Evolutionary conservation across 2,113 vertebrate species (phyloP).

Genomic region (Scophthalmus maximus): DNA sequence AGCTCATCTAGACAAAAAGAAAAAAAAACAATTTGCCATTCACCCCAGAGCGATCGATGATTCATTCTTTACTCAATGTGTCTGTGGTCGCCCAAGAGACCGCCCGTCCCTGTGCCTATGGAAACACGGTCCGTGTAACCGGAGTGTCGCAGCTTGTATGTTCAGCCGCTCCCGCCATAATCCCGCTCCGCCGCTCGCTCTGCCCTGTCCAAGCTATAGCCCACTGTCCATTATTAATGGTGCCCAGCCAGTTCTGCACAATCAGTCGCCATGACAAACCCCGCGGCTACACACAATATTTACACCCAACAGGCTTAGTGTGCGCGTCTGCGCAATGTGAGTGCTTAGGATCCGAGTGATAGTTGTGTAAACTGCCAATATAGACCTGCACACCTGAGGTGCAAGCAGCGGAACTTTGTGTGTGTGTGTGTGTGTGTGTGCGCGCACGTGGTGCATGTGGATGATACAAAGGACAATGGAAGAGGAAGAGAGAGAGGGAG

Average conservation of each 20-base stretch:
- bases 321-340: conserved; percentile 19
- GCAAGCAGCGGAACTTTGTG: conserved; percentile 19
- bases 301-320: conserved; percentile 43
- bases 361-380: conserved; percentile 21
- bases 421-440: neutral
- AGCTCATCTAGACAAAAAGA: neutral
- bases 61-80: neutral
- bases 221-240: conserved; percentile 35
- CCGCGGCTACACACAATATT: conserved; percentile 44
- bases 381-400: neutral
- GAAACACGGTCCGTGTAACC: conserved; percentile 20
- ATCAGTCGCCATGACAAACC: conserved; percentile 32
- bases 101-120: neutral
- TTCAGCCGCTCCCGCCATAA: conserved; percentile 12
- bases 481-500: neutral
- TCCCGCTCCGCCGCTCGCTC: conserved; percentile 10
- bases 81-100: neutral
- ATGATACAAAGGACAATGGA: neutral
- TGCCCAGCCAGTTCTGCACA: conserved; percentile 12
- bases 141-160: conserved; percentile 16
- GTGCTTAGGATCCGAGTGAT: neutral
- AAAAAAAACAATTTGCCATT: neutral
- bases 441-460: neutral
- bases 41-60: neutral
- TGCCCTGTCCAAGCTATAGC: conserved; percentile 21